phyloP scores from a whole-genome alignment of 2,797 vertebrate species.

The Girardinus metallicus region DNA sequence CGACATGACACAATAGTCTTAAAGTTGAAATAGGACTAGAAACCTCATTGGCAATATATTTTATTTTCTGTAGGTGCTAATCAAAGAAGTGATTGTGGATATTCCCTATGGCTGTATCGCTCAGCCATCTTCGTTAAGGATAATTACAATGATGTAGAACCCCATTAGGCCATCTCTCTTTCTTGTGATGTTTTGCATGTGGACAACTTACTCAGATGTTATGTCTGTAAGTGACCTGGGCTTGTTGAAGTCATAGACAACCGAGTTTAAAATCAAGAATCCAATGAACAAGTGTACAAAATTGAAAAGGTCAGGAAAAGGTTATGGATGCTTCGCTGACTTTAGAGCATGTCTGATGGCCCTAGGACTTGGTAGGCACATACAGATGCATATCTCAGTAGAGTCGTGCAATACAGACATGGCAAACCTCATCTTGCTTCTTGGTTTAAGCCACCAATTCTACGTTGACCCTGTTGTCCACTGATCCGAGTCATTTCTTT shows the following conservation, averaged over 20 bases:
- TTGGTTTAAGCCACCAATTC: conserved; percentile 28
- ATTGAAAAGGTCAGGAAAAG: conserved; percentile 54
- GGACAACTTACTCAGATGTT: conserved; percentile 35
- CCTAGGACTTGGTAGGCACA: conserved; percentile 26
- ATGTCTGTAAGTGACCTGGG: conserved; percentile 25
- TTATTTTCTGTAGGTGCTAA: conserved; percentile 38
- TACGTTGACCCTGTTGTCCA: conserved; percentile 38
- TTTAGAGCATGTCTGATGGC: conserved; percentile 37
- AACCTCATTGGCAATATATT: conserved; percentile 37
- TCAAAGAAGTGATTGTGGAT: conserved; percentile 10
- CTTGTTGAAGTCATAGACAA: conserved; percentile 27
- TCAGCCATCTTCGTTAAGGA: conserved; percentile 39
- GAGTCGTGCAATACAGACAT: conserved; percentile 30
- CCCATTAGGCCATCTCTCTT: neutral
- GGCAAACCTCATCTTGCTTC: neutral
- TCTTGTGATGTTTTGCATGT: conserved; percentile 25
- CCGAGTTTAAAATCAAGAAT: conserved; percentile 36
- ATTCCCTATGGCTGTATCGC: conserved; percentile 37
- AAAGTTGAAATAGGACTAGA: conserved; percentile 51
- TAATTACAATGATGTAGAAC: conserved; percentile 24
- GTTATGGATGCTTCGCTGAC: conserved; percentile 27
- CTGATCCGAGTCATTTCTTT: conserved; percentile 34
- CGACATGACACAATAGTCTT: conserved; percentile 61
- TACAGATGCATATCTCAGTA: conserved; percentile 22
- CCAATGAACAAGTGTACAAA: conserved; percentile 21